phyloP scores from a whole-genome alignment of 2,797 vertebrate species.

The Gobio occitaniae region DNA sequence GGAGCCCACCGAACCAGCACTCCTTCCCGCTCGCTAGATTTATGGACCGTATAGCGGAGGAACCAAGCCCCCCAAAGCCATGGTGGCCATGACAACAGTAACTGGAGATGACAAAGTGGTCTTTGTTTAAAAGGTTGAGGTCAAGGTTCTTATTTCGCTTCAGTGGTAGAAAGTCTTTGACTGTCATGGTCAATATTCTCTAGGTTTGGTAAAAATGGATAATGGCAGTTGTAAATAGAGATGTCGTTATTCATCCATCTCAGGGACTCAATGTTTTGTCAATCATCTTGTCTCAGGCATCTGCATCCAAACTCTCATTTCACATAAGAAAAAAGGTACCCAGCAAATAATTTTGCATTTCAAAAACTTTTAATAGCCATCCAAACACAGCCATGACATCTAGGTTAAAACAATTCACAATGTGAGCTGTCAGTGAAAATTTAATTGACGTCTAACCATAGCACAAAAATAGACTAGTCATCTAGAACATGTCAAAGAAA shows the following conservation, averaged over 20 bases:
- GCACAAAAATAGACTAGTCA: no score
- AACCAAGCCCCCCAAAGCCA: constrained; percentile 30
- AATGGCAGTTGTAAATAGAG: constrained; percentile 50
- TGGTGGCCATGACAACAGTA: constrained; percentile 49
- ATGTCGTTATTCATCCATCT: constrained; percentile 24
- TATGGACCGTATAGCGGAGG: constrained; percentile 24
- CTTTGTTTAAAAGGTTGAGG: constrained; percentile 55
- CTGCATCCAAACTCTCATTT: constrained; percentile 5
- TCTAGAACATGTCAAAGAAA: no score
- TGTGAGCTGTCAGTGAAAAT: no score
- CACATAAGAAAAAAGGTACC: constrained; percentile 3
- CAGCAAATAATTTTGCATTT: no score
- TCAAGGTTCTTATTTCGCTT: constrained; percentile 49
- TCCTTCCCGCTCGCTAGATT: constrained; percentile 22
- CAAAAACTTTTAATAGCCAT: no score
- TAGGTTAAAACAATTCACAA: no score
- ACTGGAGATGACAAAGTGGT: constrained; percentile 52
- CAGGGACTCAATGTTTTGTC: constrained; percentile 12
- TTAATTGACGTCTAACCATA: no score
- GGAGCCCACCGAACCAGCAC: constrained; percentile 9
- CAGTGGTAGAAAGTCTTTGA: constrained; percentile 46
- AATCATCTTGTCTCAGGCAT: constrained; percentile 15
- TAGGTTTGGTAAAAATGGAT: constrained; percentile 31
- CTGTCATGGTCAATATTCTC: constrained; percentile 48
- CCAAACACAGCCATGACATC: no score